Percentiles rank a stretch among this genome's conserved stretches.
These are phyloP conservation scores for Hesperia comma DNA, from an alignment of 2,888 invertebrate genomes.

Conservation along the genomic window DNA sequence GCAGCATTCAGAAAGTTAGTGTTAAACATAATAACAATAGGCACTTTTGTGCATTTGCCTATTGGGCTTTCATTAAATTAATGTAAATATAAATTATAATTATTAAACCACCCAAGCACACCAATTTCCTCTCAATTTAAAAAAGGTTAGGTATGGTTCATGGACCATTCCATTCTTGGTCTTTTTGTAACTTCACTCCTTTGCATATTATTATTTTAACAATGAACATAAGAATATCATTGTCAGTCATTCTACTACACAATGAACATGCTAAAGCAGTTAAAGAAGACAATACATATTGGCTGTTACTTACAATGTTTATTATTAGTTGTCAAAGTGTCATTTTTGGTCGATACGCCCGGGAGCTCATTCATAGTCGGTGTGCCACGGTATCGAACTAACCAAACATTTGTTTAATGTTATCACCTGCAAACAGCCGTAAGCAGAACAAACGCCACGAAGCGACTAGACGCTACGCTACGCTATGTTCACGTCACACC, in stretches of 20 bases:
- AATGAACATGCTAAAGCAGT: conserved; percentile 20
- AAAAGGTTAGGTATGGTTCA: too few relatives aligned
- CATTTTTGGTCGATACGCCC: conserved; percentile 55
- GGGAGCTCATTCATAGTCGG: conserved; percentile 57
- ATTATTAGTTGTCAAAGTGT: conserved; percentile 60
- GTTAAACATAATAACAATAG: too few relatives aligned
- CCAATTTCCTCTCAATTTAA: too few relatives aligned
- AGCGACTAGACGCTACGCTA: conserved; percentile 65
- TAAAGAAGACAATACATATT: conserved; percentile 28
- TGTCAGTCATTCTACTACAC: background rate
- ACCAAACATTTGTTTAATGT: conserved; percentile 82
- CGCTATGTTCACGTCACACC: conserved; percentile 43
- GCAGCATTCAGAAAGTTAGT: too few relatives aligned
- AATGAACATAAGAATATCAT: background rate
- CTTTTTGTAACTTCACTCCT: too few relatives aligned
- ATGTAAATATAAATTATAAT: too few relatives aligned
- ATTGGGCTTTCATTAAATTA: too few relatives aligned
- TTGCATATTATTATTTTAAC: background rate
- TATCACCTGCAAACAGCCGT: conserved; percentile 80
- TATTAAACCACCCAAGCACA: too few relatives aligned
- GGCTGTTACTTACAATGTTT: conserved; percentile 68
- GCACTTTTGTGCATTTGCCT: too few relatives aligned
- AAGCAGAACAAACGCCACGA: conserved; percentile 75
- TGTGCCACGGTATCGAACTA: conserved; percentile 81
- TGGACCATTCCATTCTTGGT: too few relatives aligned